phyloP scores from a whole-genome alignment of 1,140 invertebrate species.

The Lithobius niger region DNA sequence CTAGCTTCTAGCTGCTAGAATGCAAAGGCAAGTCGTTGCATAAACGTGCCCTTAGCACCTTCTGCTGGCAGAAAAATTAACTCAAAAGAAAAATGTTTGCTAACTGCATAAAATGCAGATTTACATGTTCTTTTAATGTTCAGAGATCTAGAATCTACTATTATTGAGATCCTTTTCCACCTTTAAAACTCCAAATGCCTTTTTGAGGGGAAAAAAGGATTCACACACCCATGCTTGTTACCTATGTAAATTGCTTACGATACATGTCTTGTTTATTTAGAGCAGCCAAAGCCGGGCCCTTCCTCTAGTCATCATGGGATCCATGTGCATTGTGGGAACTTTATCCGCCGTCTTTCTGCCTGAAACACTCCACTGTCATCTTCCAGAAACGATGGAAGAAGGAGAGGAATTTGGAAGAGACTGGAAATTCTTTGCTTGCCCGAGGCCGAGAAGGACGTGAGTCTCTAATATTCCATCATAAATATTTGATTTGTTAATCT shows the following conservation, averaged over 20 bases:
- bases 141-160: neutral
- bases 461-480: too few species aligned
- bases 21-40: too few species aligned
- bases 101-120: neutral
- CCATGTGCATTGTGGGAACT: slow-evolving; percentile 20
- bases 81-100: too few species aligned
- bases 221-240: neutral
- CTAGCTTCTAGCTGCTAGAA: too few species aligned
- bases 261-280: slow-evolving; percentile 7
- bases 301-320: slow-evolving; percentile 26
- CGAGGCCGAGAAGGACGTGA: too few species aligned
- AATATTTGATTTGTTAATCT: too few species aligned
- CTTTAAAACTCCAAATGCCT: neutral
- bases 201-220: too few species aligned
- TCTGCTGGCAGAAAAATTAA: too few species aligned
- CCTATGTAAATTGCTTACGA: neutral
- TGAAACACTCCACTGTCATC: slow-evolving; percentile 22
- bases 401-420: slow-evolving; percentile 59
- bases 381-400: slow-evolving; percentile 24
- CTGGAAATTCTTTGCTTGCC: neutral
- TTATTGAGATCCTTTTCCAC: neutral
- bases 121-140: neutral
- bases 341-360: slow-evolving; percentile 24
- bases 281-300: slow-evolving; percentile 21
- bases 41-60: too few species aligned